A percentile compares a stretch with the other conserved stretches of the same genome.
Evolutionary conservation across 2,797 vertebrate species (phyloP).

Genomic region (Carduelis carduelis): DNA sequence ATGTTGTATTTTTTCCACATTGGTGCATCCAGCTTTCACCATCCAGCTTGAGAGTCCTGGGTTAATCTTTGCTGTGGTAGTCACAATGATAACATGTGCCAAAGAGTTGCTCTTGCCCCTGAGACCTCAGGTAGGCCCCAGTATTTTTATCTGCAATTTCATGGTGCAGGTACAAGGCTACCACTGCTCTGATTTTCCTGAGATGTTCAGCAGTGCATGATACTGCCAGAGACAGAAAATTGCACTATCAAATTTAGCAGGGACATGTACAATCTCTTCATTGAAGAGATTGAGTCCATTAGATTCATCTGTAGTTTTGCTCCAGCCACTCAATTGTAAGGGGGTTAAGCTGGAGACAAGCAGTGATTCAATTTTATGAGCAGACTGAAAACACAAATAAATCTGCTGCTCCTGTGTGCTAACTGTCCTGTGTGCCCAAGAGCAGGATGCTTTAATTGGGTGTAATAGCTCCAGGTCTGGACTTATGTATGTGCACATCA

Average conservation of each 20-base stretch:
- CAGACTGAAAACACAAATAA: conserved; percentile 17
- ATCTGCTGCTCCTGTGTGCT: conserved; percentile 3
- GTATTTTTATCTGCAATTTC: not conserved
- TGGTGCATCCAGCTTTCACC: not conserved
- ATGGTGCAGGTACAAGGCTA: not conserved
- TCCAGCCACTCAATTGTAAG: conserved; percentile 2
- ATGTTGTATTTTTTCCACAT: not conserved
- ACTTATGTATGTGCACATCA: not conserved
- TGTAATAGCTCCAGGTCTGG: conserved; percentile 17
- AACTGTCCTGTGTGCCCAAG: not conserved
- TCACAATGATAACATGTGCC: not conserved
- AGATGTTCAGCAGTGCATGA: not conserved
- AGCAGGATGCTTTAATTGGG: conserved; percentile 19
- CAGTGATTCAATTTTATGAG: not conserved
- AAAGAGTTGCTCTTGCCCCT: not conserved
- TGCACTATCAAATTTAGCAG: not conserved
- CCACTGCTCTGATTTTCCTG: not conserved
- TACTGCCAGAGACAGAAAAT: not conserved
- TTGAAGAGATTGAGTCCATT: conserved; percentile 12
- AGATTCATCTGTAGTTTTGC: conserved; percentile 21
- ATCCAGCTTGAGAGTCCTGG: not conserved
- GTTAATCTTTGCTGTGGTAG: not conserved
- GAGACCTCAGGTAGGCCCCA: not conserved
- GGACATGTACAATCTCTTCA: not conserved
- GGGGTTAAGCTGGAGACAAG: conserved; percentile 25